Conservation (phyloP, 2,797 vertebrate genomes). For the Channa striata region DNA sequence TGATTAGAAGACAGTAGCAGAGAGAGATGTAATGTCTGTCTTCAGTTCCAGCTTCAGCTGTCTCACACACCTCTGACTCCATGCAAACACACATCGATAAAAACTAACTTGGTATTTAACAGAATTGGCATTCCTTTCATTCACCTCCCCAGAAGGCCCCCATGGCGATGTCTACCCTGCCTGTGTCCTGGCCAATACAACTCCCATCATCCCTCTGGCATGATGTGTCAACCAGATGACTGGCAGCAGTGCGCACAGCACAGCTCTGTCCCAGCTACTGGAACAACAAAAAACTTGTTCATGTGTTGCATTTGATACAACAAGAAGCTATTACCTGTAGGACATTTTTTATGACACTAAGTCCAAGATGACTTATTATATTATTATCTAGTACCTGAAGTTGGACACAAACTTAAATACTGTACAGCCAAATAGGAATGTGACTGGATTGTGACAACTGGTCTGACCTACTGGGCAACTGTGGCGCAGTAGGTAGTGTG, state of each 20-base stretch:
- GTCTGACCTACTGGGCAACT: too few species aligned
- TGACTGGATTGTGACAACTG: too few species aligned
- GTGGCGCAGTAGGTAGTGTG: too few species aligned
- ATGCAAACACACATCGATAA: conserved; percentile 28
- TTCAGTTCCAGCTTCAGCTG: not conserved
- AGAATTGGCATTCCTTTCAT: conserved; percentile 51
- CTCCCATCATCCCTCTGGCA: not conserved
- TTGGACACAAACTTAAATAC: too few species aligned
- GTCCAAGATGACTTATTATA: not conserved
- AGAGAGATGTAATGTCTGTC: conserved; percentile 13
- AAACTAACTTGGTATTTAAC: conserved; percentile 54
- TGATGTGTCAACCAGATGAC: conserved; percentile 35
- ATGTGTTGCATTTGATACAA: conserved; percentile 1
- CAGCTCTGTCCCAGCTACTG: not conserved
- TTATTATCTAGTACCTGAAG: not conserved
- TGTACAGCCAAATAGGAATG: not conserved
- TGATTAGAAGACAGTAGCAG: conserved; percentile 13
- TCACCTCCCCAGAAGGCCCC: conserved; percentile 17
- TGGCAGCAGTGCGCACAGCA: not conserved
- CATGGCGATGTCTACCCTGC: conserved; percentile 11
- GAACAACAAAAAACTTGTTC: not conserved
- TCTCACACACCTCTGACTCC: not conserved
- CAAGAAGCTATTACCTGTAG: not conserved
- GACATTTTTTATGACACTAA: conserved; percentile 12
- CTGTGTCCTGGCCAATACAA: not conserved